Evolutionary conservation across 2,113 vertebrate genomes (phyloP), one percentile per base, ranked within the genome.

Genomic region (Seriola rivoliana): DNA sequence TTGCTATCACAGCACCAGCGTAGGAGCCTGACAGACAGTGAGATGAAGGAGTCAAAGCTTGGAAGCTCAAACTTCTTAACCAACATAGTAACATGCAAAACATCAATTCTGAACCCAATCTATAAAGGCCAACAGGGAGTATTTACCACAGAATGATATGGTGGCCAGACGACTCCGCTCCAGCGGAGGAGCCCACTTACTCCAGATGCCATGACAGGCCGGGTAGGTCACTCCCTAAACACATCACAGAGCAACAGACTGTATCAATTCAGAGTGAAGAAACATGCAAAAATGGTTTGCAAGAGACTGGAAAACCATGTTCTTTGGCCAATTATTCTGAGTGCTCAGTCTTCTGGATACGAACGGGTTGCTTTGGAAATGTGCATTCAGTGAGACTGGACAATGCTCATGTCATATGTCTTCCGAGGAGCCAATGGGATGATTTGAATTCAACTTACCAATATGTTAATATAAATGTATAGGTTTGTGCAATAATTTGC

Each of bases 181-280:
- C 83, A 99, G 87, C 17, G 98, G 98, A 32, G 98, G 98, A 23
- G 98, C 98, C 98, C 98, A 99, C 85, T 99, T 99, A 93, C 98
- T 99, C 98, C 98, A 99, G 87, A 99, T 99, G 0, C 98, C 98
- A 0, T 99, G 98, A 76, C 98, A 99, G 63, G 98, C 98, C 75
- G 98, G 98, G 85, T 99, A 99, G 81, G 98, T 99, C 88, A 99
- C 98, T 5, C 98, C 98, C 98, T 99, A 89, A 78, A 88, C 40
- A 88, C 59, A 90, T 4, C 55, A 80, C 71, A 78, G 36, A 76
- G 3, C 16, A 68, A 58, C 40, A 36, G 5, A 38, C 42, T 48
- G 55, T 48, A 16, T 73, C 25, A 48, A 8, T 19, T 55, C 21
- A 64, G 8, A 23, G 2, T 17, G 13, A 54, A 25, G n/a, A 64